Conservation (phyloP, 2,113 vertebrate genomes). For the Himantopus leucocephalus region DNA sequence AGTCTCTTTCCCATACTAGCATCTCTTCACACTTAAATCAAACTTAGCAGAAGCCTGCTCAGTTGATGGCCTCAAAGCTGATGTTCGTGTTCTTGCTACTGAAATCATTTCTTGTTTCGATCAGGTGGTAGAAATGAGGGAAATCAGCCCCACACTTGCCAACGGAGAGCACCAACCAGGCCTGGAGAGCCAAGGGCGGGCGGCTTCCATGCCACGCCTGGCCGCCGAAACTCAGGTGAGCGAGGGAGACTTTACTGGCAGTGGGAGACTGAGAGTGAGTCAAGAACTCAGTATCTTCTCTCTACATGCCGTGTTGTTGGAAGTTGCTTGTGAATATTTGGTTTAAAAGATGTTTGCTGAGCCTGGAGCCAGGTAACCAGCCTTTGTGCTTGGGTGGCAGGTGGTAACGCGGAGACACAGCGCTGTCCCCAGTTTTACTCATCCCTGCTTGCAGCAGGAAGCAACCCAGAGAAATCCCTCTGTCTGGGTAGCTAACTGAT, state of each 20-base stretch:
- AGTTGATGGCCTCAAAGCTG: neutral
- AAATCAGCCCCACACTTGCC: conserved; percentile 79
- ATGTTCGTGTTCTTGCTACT: neutral
- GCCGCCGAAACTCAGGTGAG: conserved; percentile 88
- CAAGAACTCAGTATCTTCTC: neutral
- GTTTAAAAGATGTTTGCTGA: neutral
- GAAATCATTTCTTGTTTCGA: neutral
- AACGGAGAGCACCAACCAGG: conserved; percentile 78
- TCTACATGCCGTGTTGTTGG: neutral
- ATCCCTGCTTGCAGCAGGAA: neutral
- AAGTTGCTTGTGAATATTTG: neutral
- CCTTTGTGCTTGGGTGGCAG: neutral
- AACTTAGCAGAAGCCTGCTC: neutral
- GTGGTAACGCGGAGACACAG: too few species aligned
- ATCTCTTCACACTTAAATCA: neutral
- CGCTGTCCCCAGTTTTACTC: neutral
- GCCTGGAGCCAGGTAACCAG: neutral
- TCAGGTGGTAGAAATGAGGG: conserved; percentile 88
- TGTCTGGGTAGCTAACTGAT: neutral
- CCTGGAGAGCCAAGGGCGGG: conserved; percentile 89
- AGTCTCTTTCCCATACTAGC: neutral
- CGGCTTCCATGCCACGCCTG: conserved; percentile 92
- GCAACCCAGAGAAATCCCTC: neutral
- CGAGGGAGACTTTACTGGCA: rapidly evolving
- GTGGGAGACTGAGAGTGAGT: neutral